These are phyloP conservation scores for Corythornis vintsioides DNA, from an alignment of 2,113 vertebrate genomes.

Conservation along the genomic window DNA sequence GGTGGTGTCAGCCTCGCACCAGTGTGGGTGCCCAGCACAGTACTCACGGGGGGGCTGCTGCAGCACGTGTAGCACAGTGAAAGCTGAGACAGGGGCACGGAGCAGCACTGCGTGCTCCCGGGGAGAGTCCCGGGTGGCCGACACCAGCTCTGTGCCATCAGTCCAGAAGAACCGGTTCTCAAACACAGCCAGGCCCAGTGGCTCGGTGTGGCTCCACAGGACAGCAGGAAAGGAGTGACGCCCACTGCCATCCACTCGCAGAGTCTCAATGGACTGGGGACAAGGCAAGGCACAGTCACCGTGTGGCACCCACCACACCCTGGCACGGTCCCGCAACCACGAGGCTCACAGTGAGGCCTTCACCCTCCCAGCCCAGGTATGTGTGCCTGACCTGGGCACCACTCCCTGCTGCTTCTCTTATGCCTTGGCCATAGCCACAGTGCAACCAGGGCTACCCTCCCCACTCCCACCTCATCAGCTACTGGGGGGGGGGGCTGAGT, in stretches of 20 bases:
- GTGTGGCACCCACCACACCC: background rate
- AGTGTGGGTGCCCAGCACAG: fast-evolving
- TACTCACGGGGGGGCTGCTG: constrained; percentile 82
- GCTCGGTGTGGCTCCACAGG: constrained; percentile 64
- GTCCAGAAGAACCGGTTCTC: constrained; percentile 85
- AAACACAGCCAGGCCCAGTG: constrained; percentile 78
- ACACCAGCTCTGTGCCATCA: constrained; percentile 76
- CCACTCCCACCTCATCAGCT: background rate
- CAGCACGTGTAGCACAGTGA: constrained; percentile 77
- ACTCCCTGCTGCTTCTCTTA: background rate
- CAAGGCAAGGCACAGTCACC: background rate
- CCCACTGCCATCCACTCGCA: constrained; percentile 81
- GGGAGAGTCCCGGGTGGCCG: constrained; percentile 50
- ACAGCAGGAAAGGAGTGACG: constrained; percentile 77
- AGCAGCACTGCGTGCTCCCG: constrained; percentile 68
- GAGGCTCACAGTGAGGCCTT: background rate
- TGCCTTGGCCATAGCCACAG: background rate
- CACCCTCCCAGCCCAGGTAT: background rate
- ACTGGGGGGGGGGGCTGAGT: background rate
- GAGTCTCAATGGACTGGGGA: constrained; percentile 84
- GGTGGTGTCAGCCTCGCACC: background rate
- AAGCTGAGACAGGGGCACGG: constrained; percentile 60
- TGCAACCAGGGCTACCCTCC: background rate
- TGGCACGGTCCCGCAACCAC: fast-evolving
- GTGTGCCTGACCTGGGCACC: background rate